Conservation (phyloP, 2,113 vertebrate species). For the Lampris incognitus region DNA sequence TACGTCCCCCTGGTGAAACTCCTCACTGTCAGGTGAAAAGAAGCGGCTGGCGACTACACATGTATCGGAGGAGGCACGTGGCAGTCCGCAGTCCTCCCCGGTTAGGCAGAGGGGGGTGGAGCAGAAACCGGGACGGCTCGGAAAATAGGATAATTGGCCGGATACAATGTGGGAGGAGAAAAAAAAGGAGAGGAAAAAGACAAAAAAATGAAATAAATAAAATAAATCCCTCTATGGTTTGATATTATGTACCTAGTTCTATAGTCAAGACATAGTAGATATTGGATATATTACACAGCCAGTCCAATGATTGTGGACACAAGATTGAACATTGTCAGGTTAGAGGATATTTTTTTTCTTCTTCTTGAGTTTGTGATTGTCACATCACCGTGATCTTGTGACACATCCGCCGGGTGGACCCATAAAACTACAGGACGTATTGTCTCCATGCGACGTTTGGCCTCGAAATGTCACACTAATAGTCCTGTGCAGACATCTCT, state of each 20-base stretch:
- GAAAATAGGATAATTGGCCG: too few species aligned
- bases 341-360: conserved; percentile 38
- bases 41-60: too few species aligned
- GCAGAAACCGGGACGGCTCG: too few species aligned
- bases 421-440: conserved; percentile 33
- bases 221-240: conserved; percentile 22
- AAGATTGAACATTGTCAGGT: conserved; percentile 35
- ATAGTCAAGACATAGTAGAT: conserved; percentile 62
- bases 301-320: conserved; percentile 57
- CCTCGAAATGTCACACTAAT: conserved; percentile 58
- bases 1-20: too few species aligned
- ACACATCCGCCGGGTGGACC: conserved; percentile 41
- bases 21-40: too few species aligned
- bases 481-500: conserved; percentile 65
- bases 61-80: too few species aligned
- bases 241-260: conserved; percentile 64
- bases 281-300: conserved; percentile 62
- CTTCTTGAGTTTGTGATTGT: conserved; percentile 35
- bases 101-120: too few species aligned
- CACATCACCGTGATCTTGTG: conserved; percentile 51
- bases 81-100: too few species aligned
- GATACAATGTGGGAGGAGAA: too few species aligned
- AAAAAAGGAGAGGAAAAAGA: too few species aligned
- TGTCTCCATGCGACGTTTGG: conserved; percentile 46
- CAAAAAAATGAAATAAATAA: too few species aligned